Evolutionary conservation across 2,113 vertebrate species (phyloP), one percentile per base, ranked within the genome.

Genomic region (Macrotus californicus): DNA sequence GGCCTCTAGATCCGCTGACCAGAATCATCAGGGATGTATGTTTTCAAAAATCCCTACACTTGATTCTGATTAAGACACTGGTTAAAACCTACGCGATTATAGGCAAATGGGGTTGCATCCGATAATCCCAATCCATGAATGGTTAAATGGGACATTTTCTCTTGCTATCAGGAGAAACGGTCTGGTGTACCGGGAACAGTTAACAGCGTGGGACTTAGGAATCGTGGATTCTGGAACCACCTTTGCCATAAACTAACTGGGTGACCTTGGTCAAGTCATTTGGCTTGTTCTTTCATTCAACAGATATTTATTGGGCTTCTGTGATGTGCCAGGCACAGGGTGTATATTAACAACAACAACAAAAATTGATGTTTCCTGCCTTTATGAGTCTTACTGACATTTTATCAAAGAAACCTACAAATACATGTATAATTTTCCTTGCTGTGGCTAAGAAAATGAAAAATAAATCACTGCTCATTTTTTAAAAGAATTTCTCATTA

Each of bases 261-360:
- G 59, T 43, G 61, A 52, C 22, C 54, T 73, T 86, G 22, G 46
- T 90, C 29, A 50, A 73, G 76, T 82, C 34, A 34, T 64, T 77
- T 79, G 67, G 34, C 39, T 91, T 85, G 36, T 79, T 96, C 59
- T 94, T 91, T 67, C 88, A 85, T 86, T 88, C 43, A 92, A 41
- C 14, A 94, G 64, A 43, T 95, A 92, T 56, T 86, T 87, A 81
- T 7, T 36, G 34, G 39, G n/a, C 34, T 92, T 94, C 61, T 69
- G 52, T 16, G n/a, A 24, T 54, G 48, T 61, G 85, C 34, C 59
- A 84, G 46, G n/a, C 52, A 56, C 7, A 73, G 16, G 50, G 34
- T 34, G 29, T 41, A 39, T 14, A 48, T 2, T 18, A 83, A 50
- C 66, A 22, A 31, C 52, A 34, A 31, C n/a, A 48, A 48, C 46